Percentiles rank a stretch among this genome's conserved stretches.
Conservation (phyloP, 2,797 vertebrate species). For the Thunnus albacares region DNA sequence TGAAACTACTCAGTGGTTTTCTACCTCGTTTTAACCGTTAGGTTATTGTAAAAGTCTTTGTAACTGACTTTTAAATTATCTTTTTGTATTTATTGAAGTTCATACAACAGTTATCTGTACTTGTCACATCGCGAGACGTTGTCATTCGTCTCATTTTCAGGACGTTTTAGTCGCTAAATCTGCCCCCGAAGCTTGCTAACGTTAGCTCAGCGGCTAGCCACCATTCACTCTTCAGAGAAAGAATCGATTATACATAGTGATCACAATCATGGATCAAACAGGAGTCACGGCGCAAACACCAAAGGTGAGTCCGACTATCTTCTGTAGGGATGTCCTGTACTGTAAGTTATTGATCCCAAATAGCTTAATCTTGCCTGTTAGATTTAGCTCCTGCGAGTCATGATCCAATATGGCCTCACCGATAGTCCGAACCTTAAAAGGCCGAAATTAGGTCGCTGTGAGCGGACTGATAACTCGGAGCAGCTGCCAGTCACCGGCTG, state of each 20-base stretch:
- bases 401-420: neutral
- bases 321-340: rapidly evolving
- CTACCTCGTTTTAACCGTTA: neutral
- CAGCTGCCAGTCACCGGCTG: neutral
- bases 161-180: neutral
- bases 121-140: neutral
- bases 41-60: neutral
- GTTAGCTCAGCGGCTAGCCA: slow-evolving; percentile 59
- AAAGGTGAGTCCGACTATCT: slow-evolving; percentile 71
- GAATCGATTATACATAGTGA: neutral
- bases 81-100: neutral
- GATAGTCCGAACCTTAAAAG: slow-evolving; percentile 3
- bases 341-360: neutral
- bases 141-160: neutral
- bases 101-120: rapidly evolving
- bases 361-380: neutral
- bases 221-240: slow-evolving; percentile 16
- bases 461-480: neutral
- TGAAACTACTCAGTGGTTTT: neutral
- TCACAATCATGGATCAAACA: slow-evolving; percentile 77
- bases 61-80: neutral
- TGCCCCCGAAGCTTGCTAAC: slow-evolving; percentile 23
- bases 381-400: neutral
- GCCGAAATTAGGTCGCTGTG: neutral
- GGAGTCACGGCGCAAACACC: slow-evolving; percentile 64